phyloP scores from a whole-genome alignment of 2,113 vertebrate species.

The Solea senegalensis region DNA sequence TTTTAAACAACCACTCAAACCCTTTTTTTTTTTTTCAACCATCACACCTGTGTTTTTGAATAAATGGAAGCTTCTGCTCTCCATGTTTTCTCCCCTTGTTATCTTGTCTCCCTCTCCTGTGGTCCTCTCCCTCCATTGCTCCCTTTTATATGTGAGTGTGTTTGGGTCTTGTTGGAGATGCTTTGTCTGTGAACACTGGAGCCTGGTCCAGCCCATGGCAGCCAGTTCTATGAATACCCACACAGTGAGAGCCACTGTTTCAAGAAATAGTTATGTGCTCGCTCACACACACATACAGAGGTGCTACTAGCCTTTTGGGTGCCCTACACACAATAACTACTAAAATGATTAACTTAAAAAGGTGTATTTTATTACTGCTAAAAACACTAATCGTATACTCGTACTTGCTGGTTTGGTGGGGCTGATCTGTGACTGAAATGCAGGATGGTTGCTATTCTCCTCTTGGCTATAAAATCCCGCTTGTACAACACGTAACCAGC shows the following conservation, averaged over 20 bases:
- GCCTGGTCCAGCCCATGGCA: constrained; percentile 72
- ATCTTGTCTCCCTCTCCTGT: constrained; percentile 62
- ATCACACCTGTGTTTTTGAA: constrained; percentile 59
- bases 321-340: too few species aligned
- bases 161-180: constrained; percentile 75
- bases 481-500: too few species aligned
- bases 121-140: constrained; percentile 40
- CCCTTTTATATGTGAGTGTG: constrained; percentile 66
- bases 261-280: constrained; percentile 63
- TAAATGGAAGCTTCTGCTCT: constrained; percentile 40
- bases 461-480: too few species aligned
- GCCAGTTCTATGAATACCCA: constrained; percentile 82
- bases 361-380: too few species aligned
- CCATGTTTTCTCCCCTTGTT: constrained; percentile 62
- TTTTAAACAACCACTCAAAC: too few species aligned
- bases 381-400: too few species aligned
- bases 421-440: too few species aligned
- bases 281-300: constrained; percentile 26
- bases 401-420: too few species aligned
- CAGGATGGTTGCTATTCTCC: too few species aligned
- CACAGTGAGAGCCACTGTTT: constrained; percentile 80
- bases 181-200: constrained; percentile 83
- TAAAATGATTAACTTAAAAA: too few species aligned
- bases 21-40: background rate
- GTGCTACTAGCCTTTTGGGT: too few species aligned